Conservation (phyloP, 2,888 invertebrate genomes). For the Cryptus viduatorius region DNA sequence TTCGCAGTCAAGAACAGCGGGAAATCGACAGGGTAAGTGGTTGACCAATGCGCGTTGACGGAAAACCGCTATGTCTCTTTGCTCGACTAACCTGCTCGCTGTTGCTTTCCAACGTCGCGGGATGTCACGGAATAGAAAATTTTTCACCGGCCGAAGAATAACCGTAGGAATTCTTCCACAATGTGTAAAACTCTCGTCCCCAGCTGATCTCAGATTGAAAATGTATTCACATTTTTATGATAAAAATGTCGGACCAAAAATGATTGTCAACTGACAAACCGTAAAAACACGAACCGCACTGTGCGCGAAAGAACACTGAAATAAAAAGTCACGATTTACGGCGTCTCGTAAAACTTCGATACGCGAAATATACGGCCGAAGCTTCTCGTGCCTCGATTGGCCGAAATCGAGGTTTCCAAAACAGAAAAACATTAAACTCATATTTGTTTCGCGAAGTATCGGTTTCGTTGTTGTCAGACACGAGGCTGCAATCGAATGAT, state of each 20-base stretch:
- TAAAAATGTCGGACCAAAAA: not conserved
- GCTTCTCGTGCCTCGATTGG: slow-evolving; percentile 34
- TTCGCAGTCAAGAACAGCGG: slow-evolving; percentile 41
- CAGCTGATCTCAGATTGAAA: not conserved
- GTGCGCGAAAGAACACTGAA: slow-evolving; percentile 6
- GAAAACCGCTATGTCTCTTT: slow-evolving; percentile 34
- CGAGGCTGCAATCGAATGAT: slow-evolving; percentile 38
- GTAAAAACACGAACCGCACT: slow-evolving; percentile 4
- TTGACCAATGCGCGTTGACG: slow-evolving; percentile 52
- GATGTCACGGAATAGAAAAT: slow-evolving; percentile 10
- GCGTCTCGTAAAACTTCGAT: slow-evolving; percentile 12
- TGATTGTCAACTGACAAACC: not conserved
- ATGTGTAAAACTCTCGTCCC: no score
- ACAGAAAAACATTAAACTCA: slow-evolving; percentile 50
- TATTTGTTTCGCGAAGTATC: not conserved
- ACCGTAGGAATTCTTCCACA: not conserved
- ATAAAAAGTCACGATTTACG: slow-evolving; percentile 22
- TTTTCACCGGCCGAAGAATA: slow-evolving; percentile 4
- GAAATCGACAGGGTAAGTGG: slow-evolving; percentile 34
- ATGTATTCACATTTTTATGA: not conserved
- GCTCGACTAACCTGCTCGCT: slow-evolving; percentile 61
- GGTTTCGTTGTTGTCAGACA: not conserved
- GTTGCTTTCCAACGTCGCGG: not conserved
- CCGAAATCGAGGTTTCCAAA: slow-evolving; percentile 59
- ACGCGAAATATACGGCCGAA: slow-evolving; percentile 11